phyloP scores from a whole-genome alignment of 1,140 invertebrate genomes.

The Lepidurus arcticus region DNA sequence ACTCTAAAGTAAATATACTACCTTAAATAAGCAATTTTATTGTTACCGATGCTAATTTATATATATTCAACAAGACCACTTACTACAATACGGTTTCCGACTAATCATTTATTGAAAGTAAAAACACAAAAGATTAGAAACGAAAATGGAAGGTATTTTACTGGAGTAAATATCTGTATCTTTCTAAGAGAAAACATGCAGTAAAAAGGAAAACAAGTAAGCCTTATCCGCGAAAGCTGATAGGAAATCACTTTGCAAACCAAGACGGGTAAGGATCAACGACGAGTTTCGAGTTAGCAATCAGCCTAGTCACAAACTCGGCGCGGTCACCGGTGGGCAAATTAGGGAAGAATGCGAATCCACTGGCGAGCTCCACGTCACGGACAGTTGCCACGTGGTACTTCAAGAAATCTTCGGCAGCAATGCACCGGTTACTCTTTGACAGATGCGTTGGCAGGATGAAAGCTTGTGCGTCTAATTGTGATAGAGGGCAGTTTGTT shows the following conservation, averaged over 20 bases:
- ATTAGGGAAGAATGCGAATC: slow-evolving; percentile 34
- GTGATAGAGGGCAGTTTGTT: slow-evolving; percentile 12
- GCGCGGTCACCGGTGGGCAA: slow-evolving; percentile 22
- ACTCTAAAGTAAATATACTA: too few relatives aligned
- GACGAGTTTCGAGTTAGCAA: not conserved
- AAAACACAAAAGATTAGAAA: too few relatives aligned
- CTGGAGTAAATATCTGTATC: too few relatives aligned
- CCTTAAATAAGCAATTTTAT: too few relatives aligned
- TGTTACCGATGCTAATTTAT: too few relatives aligned
- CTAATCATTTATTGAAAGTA: too few relatives aligned
- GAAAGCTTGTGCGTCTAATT: slow-evolving; percentile 30
- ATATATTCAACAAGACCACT: too few relatives aligned
- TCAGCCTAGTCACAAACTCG: not conserved
- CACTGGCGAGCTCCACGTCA: slow-evolving; percentile 34
- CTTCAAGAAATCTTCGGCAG: slow-evolving; percentile 25
- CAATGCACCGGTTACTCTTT: slow-evolving; percentile 10
- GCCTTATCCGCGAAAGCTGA: too few relatives aligned
- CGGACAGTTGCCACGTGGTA: slow-evolving; percentile 31
- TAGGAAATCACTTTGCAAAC: not conserved
- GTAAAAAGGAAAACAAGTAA: too few relatives aligned
- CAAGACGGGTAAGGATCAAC: not conserved
- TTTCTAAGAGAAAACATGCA: too few relatives aligned
- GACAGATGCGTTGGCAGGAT: slow-evolving; percentile 17
- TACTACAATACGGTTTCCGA: too few relatives aligned
- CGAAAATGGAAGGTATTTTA: too few relatives aligned